These are phyloP conservation scores for Sardina pilchardus DNA, from an alignment of 2,113 vertebrate species.

Conservation along the genomic window DNA sequence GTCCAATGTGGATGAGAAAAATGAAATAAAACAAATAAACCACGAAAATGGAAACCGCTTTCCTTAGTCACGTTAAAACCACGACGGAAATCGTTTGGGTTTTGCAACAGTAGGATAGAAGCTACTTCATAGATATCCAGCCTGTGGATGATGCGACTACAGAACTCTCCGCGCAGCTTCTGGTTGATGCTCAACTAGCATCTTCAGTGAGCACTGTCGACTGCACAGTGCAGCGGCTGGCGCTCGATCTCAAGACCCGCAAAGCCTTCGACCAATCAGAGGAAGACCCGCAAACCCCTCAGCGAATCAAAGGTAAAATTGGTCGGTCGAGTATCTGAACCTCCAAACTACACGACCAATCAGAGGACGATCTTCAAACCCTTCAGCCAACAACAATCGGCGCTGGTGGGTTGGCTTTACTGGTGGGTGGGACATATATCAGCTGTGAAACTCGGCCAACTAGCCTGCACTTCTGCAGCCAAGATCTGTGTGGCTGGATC, in stretches of 20 bases:
- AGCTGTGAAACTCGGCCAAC: constrained; percentile 67
- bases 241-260: constrained; percentile 76
- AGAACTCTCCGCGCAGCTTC: constrained; percentile 61
- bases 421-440: constrained; percentile 71
- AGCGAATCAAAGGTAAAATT: constrained; percentile 68
- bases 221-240: constrained; percentile 65
- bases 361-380: background rate
- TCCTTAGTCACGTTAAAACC: background rate
- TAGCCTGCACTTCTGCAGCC: constrained; percentile 53
- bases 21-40: constrained; percentile 11
- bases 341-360: constrained; percentile 1
- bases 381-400: constrained; percentile 37
- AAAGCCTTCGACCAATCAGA: constrained; percentile 64
- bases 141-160: constrained; percentile 51
- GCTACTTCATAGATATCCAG: constrained; percentile 59
- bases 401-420: constrained; percentile 68
- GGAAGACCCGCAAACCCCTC: constrained; percentile 47
- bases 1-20: constrained; percentile 53
- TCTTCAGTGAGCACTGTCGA: constrained; percentile 71
- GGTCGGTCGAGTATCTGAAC: background rate
- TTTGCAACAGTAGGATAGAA: constrained; percentile 53
- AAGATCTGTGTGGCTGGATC: constrained; percentile 1
- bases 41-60: background rate
- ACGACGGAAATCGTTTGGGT: constrained; percentile 39
- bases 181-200: constrained; percentile 67